Evolutionary conservation across 1,140 invertebrate genomes (phyloP), one percentile per base, ranked within the genome.

Genomic region (Magallana ariakensis): DNA sequence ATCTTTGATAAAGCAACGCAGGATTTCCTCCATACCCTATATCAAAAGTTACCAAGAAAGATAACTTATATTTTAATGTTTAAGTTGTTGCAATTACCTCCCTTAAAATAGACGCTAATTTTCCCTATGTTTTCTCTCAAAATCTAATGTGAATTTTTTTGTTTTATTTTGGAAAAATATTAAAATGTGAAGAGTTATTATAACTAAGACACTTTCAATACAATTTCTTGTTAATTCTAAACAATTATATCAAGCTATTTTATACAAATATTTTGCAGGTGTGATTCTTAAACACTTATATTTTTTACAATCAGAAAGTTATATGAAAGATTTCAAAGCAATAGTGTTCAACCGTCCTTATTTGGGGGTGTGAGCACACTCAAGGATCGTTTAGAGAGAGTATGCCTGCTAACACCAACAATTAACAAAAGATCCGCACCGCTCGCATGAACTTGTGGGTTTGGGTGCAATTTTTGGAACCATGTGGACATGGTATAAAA

Each of bases 1-100:
- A 26, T 95, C 93, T 89, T 95, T 94, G 11, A 95, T 93, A 86
- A 95, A 95, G 90, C 95, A 95, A 80, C 95, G 93, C 19, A 96
- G 90, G 83, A 95, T 94, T 85, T 94, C 94, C 81, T 94, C 94
- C 94, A 94, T 94, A 10, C 93, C 93, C 94, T 94, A 56, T 26
- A 83, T 80, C 33, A 80, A 60, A n/a, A 54, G 9, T 46, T 53
- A 15, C 11, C 53, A 82, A 82, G 80, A 82, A 82, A 82, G 80
- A 82, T 56, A 82, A 82, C 46, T 82, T 53, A 54, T 26, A 8
- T 26, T 19, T 15, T 8, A 11, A 11, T 82, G 4, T 62, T 15
- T 62, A 16, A 62, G 15, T 19, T 16, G 2, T 82, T 82, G 15
- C 10, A 81, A 54, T 82, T 55, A 82, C 80, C 80, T 82, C 80